Percentiles rank a stretch among this genome's conserved stretches.
These are phyloP conservation scores for Arenicola marina DNA, from an alignment of 2,888 invertebrate genomes.

Conservation along the genomic window DNA sequence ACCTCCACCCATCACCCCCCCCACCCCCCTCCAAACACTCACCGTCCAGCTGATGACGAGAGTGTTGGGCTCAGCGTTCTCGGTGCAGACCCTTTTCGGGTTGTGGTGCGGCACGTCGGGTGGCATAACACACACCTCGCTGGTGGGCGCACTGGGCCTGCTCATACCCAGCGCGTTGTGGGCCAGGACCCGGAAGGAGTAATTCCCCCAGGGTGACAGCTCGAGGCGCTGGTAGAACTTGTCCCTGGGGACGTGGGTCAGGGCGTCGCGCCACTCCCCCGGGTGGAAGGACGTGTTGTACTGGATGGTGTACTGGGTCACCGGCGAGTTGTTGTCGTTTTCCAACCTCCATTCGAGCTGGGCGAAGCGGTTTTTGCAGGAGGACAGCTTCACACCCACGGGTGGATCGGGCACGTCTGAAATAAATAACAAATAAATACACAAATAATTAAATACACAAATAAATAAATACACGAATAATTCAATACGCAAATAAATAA, in stretches of 20 bases:
- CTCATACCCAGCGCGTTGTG: constrained; percentile 27
- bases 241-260: constrained; percentile 26
- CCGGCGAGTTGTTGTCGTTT: constrained; percentile 34
- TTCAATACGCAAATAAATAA: too few relatives aligned
- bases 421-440: background rate
- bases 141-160: constrained; percentile 25
- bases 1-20: too few relatives aligned
- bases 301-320: constrained; percentile 35
- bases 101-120: constrained; percentile 35
- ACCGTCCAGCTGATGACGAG: constrained; percentile 32
- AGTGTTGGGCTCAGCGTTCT: constrained; percentile 27
- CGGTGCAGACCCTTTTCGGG: constrained; percentile 29
- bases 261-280: constrained; percentile 29
- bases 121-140: constrained; percentile 19
- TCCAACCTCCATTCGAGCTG: constrained; percentile 33
- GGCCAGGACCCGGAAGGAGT: constrained; percentile 33
- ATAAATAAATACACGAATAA: too few relatives aligned
- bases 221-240: constrained; percentile 32
- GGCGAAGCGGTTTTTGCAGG: constrained; percentile 31
- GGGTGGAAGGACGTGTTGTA: constrained; percentile 37
- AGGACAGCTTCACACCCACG: constrained; percentile 27
- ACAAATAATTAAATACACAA: too few relatives aligned
- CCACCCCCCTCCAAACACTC: too few relatives aligned
- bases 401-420: constrained; percentile 39
- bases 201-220: constrained; percentile 38